Conservation (phyloP, 2,113 vertebrate genomes). For the Heteronetta atricapilla region DNA sequence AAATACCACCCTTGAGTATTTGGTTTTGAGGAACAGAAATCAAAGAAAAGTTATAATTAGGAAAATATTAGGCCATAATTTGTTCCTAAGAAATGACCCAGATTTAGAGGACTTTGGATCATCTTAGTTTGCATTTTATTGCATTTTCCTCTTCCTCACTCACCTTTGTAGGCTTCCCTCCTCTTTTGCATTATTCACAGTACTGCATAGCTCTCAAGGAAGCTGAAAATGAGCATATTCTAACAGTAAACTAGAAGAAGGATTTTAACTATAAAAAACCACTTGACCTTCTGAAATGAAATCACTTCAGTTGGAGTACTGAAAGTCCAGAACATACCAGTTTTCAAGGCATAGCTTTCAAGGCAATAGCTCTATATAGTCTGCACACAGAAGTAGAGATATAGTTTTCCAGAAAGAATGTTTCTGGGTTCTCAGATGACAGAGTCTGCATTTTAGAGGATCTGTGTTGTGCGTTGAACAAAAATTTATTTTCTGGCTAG, state of each 20-base stretch:
- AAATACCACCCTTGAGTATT: neutral
- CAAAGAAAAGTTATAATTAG: neutral
- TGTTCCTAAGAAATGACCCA: neutral
- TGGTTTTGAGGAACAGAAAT: neutral
- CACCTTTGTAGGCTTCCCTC: neutral
- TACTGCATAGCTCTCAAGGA: neutral
- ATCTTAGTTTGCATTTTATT: neutral
- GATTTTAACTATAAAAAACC: neutral
- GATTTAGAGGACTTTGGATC: neutral
- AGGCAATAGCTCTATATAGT: neutral
- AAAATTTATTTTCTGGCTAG: neutral
- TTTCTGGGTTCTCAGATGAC: neutral
- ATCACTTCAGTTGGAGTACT: neutral
- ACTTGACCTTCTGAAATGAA: neutral
- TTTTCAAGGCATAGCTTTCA: neutral
- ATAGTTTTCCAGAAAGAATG: neutral
- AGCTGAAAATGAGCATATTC: neutral
- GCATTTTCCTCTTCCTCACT: neutral
- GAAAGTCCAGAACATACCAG: neutral
- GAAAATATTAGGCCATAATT: neutral
- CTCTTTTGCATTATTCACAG: neutral
- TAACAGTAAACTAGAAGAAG: neutral
- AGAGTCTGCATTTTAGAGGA: neutral
- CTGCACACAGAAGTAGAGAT: fast-evolving
- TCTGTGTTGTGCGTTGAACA: neutral